phyloP scores from a whole-genome alignment of 2,797 vertebrate species.

The Manis javanica region DNA sequence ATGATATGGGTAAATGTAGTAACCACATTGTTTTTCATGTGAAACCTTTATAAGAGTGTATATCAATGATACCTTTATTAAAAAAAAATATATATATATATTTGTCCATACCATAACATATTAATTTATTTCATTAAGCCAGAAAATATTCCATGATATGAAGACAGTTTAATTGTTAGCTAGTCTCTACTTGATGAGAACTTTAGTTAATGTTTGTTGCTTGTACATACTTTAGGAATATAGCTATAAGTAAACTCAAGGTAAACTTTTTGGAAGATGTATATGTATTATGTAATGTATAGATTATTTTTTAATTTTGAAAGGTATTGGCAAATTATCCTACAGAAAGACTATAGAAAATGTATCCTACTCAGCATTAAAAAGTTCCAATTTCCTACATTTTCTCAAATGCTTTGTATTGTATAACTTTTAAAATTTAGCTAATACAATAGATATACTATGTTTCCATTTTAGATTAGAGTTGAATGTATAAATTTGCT shows the following conservation, averaged over 20 bases:
- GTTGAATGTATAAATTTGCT: neutral
- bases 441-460: neutral
- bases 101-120: neutral
- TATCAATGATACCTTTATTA: too few relatives aligned
- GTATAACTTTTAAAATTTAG: neutral
- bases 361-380: neutral
- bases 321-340: neutral
- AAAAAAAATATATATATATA: too few relatives aligned
- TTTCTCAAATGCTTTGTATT: neutral
- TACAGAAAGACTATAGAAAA: neutral
- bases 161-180: neutral
- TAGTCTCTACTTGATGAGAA: neutral
- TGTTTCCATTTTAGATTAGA: neutral
- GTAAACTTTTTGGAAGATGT: neutral
- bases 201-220: neutral
- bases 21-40: too few relatives aligned
- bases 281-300: too few relatives aligned
- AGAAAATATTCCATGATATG: neutral
- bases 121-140: neutral
- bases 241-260: neutral
- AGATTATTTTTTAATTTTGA: neutral
- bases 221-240: neutral
- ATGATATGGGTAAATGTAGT: too few relatives aligned
- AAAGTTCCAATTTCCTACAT: too few relatives aligned
- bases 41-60: too few relatives aligned